Conservation (phyloP, 2,888 invertebrate genomes). For the Trimorus sp. region DNA sequence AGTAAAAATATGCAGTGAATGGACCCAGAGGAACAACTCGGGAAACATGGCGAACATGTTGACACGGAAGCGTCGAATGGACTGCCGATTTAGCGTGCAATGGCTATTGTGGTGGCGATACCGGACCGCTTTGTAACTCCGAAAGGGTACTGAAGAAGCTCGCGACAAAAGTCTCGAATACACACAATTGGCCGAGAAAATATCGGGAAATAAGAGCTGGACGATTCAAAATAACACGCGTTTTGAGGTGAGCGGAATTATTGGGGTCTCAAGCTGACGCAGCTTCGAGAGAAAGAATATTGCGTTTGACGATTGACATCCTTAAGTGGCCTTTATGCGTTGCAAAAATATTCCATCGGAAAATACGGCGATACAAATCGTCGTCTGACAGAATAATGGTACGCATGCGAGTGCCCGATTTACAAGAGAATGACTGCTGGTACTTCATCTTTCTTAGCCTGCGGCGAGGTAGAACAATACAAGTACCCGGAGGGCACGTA, state of each 20-base stretch:
- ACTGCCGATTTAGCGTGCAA: slow-evolving; percentile 19
- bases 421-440: slow-evolving; percentile 24
- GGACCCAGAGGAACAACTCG: slow-evolving; percentile 42
- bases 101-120: slow-evolving; percentile 35
- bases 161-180: slow-evolving; percentile 18
- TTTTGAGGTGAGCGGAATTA: neutral
- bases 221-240: neutral
- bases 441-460: slow-evolving; percentile 41
- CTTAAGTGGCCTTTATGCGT: neutral
- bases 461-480: slow-evolving; percentile 32
- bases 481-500: slow-evolving; percentile 35
- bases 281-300: neutral
- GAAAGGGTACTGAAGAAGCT: slow-evolving; percentile 9
- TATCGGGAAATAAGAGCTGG: slow-evolving; percentile 10
- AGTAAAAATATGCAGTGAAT: slow-evolving; percentile 59
- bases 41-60: slow-evolving; percentile 46
- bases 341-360: neutral
- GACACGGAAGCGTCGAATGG: slow-evolving; percentile 39
- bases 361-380: neutral
- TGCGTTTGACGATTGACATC: neutral
- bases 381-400: slow-evolving; percentile 12
- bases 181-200: slow-evolving; percentile 16
- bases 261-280: neutral
- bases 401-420: slow-evolving; percentile 22
- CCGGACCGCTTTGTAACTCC: slow-evolving; percentile 38